Conservation (phyloP, 2,888 invertebrate genomes). For the Coenonympha glycerion region DNA sequence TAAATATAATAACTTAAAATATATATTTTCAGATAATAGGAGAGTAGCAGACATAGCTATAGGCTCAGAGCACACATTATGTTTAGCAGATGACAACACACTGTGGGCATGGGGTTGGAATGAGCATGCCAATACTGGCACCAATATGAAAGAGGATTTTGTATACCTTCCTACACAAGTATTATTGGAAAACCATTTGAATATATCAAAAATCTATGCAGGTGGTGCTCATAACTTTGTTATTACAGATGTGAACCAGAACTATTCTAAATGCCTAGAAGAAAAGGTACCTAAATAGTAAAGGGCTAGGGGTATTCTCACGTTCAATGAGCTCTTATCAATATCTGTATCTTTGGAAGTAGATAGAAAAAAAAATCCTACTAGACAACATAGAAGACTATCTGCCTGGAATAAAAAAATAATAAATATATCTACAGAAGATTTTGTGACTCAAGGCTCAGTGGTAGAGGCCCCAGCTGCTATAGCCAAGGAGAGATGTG, state of each 20-base stretch:
- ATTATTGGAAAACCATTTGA: slow-evolving; percentile 35
- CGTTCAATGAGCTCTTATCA: too few relatives aligned
- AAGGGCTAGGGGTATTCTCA: too few relatives aligned
- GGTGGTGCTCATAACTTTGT: slow-evolving; percentile 69
- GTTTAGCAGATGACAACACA: slow-evolving; percentile 78
- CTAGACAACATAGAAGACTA: too few relatives aligned
- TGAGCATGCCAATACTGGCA: slow-evolving; percentile 91
- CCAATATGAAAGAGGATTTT: slow-evolving; percentile 42
- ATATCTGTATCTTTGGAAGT: too few relatives aligned
- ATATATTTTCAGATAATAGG: slow-evolving; percentile 55
- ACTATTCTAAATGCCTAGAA: not conserved
- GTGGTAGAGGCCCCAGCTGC: too few relatives aligned
- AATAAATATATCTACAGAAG: too few relatives aligned
- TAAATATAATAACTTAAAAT: not conserved
- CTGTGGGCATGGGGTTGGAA: slow-evolving; percentile 93
- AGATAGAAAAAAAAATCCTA: too few relatives aligned
- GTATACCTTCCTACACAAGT: slow-evolving; percentile 52
- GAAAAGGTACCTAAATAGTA: not conserved
- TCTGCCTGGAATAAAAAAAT: too few relatives aligned
- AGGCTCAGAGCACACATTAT: slow-evolving; percentile 88
- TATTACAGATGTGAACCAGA: slow-evolving; percentile 34
- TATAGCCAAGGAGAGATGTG: too few relatives aligned
- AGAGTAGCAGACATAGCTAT: slow-evolving; percentile 76
- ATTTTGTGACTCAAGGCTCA: too few relatives aligned
- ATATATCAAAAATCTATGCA: slow-evolving; percentile 52